Percentiles rank a stretch among this genome's conserved stretches.
phyloP scores from a whole-genome alignment of 2,113 vertebrate genomes.

The Peromyscus leucopus region DNA sequence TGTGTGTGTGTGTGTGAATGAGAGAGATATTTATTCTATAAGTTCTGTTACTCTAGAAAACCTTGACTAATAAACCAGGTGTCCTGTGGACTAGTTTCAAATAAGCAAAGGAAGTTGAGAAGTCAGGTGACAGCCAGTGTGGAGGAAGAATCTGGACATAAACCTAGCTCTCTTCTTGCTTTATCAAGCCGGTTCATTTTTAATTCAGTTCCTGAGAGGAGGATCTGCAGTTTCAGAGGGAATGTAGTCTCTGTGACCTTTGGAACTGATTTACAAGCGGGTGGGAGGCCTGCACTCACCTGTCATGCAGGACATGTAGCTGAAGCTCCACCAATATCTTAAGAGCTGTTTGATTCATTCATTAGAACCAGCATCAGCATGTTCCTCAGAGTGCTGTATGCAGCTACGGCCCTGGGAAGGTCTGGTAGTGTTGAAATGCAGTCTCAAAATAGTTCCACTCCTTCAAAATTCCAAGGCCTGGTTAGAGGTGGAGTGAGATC shows the following conservation, averaged over 20 bases:
- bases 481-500: not conserved
- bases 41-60: not conserved
- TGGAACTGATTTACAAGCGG: not conserved
- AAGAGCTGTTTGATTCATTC: not conserved
- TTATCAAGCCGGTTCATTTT: not conserved
- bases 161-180: not conserved
- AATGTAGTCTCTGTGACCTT: not conserved
- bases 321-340: not conserved
- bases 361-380: not conserved
- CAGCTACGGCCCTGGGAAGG: not conserved
- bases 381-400: too few species aligned
- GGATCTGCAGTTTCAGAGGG: not conserved
- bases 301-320: not conserved
- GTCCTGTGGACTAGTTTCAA: not conserved
- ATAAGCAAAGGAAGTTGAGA: not conserved
- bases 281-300: not conserved
- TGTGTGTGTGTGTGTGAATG: too few species aligned
- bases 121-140: not conserved
- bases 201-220: not conserved
- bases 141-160: not conserved
- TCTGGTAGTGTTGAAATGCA: not conserved
- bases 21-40: not conserved
- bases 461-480: not conserved
- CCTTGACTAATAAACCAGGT: too few species aligned
- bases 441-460: not conserved